Evolutionary conservation across 2,888 invertebrate species (phyloP).

Genomic region (Cordilura impudica): DNA sequence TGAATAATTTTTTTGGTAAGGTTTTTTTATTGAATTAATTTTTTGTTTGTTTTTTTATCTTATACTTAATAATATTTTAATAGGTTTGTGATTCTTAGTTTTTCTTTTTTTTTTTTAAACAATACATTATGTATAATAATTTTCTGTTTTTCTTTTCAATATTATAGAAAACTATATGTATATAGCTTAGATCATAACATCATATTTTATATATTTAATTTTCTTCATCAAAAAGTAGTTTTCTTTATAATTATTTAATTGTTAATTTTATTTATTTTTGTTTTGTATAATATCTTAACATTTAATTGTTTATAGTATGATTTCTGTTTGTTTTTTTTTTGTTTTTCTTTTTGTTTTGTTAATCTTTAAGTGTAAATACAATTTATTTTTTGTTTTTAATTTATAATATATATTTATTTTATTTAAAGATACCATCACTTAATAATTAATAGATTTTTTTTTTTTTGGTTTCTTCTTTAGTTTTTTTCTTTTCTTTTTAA

Average conservation of each 20-base stretch:
- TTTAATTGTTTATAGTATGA: slow-evolving; percentile 58
- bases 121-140: slow-evolving; percentile 3
- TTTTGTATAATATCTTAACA: slow-evolving; percentile 60
- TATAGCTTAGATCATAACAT: slow-evolving; percentile 35
- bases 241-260: slow-evolving; percentile 15
- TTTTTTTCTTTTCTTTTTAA: slow-evolving; percentile 67
- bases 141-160: not conserved
- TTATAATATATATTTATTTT: slow-evolving; percentile 58
- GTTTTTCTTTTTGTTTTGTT: slow-evolving; percentile 29
- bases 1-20: not conserved
- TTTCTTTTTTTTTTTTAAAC: not conserved
- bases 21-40: not conserved
- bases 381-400: slow-evolving; percentile 65
- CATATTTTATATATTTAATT: slow-evolving; percentile 25
- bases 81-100: slow-evolving; percentile 6
- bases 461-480: slow-evolving; percentile 52
- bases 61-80: slow-evolving; percentile 1
- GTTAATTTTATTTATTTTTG: slow-evolving; percentile 28
- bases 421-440: slow-evolving; percentile 58
- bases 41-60: no score
- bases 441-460: slow-evolving; percentile 44
- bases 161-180: slow-evolving; percentile 28
- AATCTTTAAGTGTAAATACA: slow-evolving; percentile 72
- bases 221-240: slow-evolving; percentile 42
- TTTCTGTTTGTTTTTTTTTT: slow-evolving; percentile 55